Base-by-base conservation (phyloP, 2,888 invertebrate species). In the Antitype chi region DNA sequence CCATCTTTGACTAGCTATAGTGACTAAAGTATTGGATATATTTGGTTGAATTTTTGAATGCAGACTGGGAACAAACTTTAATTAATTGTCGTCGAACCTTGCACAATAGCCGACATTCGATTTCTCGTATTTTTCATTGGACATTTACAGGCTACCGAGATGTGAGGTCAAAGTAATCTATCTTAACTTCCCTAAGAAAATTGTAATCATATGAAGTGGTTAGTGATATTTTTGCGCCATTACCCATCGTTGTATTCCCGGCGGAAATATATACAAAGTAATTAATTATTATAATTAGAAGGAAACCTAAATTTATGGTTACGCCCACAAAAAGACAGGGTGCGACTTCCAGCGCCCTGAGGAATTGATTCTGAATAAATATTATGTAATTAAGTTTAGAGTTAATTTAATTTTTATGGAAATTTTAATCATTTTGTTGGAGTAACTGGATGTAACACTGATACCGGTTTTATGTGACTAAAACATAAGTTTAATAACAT, bases 231-330 rank as follows among this genome's bases (percentile, higher is more conserved):
- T 74, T 67, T 81, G 72, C 81, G 9, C 69, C 78, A 74, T 85
- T 86, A 87, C 78, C 67, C 69, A 59, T 76, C 64, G 25, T 17
- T n/a, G 59, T 43, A 84, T 85, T 85, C 93, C 90, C 92, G 64
- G 11, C 75, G 87, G 92, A 90, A 91, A 91, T 91, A 88, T 86
- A 67, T 82, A 70, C 86, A 89, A 89, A 89, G 89, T 91, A 86
- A 87, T 83, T 80, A 82, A 87, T 81, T 71, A 82, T 87, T 88
- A 92, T 92, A 89, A 92, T 93, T 90, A 90, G 86, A 88, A 77
- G 59, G 75, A 75, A 73, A 78, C 82, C 84, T 71, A 76, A 88
- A 88, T 88, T 86, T 76, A 78, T 81, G 72, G 84, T 74, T 90
- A 88, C 88, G 78, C 90, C 90, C 81, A 77, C 68, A 63, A 76